phyloP scores from a whole-genome alignment of 2,113 vertebrate species.

The Clarias batrachus region DNA sequence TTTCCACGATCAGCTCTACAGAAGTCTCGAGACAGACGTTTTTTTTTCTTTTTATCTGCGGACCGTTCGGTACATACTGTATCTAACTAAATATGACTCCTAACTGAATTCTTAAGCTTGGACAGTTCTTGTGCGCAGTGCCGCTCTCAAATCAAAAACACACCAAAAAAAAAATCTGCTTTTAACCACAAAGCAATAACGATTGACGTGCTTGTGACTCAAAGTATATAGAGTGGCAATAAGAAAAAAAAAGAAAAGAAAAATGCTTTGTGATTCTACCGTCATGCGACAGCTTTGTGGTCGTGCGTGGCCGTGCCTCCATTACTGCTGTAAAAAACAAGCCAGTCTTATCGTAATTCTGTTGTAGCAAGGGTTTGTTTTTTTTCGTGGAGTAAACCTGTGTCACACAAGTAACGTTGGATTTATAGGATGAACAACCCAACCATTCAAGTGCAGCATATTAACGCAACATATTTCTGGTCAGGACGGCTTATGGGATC shows the following conservation, averaged over 20 bases:
- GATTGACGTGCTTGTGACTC: slow-evolving; percentile 66
- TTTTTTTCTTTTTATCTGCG: background rate
- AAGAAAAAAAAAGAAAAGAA: slow-evolving; percentile 51
- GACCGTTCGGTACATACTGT: slow-evolving; percentile 33
- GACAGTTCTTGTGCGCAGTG: slow-evolving; percentile 62
- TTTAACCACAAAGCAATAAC: slow-evolving; percentile 73
- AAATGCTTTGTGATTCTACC: slow-evolving; percentile 63
- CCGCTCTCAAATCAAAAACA: slow-evolving; percentile 38
- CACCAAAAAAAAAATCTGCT: slow-evolving; percentile 51
- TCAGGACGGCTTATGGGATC: background rate
- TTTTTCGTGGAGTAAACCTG: slow-evolving; percentile 47
- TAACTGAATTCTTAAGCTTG: slow-evolving; percentile 64
- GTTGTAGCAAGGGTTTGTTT: slow-evolving; percentile 48
- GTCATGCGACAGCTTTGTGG: slow-evolving; percentile 60
- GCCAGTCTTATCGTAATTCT: slow-evolving; percentile 57
- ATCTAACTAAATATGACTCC: slow-evolving; percentile 51
- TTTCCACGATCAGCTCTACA: slow-evolving; percentile 52
- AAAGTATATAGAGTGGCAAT: slow-evolving; percentile 70
- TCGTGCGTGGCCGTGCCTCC: slow-evolving; percentile 49
- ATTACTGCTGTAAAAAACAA: slow-evolving; percentile 64
- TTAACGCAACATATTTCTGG: background rate
- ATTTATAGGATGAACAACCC: background rate
- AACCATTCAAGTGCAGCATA: slow-evolving; percentile 30
- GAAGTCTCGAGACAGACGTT: slow-evolving; percentile 37
- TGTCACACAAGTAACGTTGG: slow-evolving; percentile 21